Conservation (phyloP, 2,888 invertebrate species). For the Acleris emargana region DNA sequence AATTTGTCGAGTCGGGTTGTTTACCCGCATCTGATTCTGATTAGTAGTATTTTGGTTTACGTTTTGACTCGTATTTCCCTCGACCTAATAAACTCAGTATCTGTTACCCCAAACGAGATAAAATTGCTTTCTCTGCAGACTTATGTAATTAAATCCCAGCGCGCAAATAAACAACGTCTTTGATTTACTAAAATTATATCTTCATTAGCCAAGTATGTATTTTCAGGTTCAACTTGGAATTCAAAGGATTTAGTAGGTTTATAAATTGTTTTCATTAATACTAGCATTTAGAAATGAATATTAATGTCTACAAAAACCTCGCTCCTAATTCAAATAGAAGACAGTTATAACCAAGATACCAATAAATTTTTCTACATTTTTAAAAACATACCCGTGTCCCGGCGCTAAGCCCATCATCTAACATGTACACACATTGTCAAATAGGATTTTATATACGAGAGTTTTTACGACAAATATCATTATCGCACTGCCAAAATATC, state of each 20-base stretch:
- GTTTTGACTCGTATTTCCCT: constrained; percentile 30
- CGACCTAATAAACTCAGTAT: constrained; percentile 33
- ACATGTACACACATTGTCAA: constrained; percentile 22
- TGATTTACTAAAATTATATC: constrained; percentile 35
- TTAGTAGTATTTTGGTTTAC: constrained; percentile 35
- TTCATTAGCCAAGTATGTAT: constrained; percentile 18
- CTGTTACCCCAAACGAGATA: constrained; percentile 37
- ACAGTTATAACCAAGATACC: too few relatives aligned
- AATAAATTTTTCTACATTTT: too few relatives aligned
- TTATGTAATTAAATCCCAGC: constrained; percentile 37
- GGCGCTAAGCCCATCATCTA: constrained; percentile 6
- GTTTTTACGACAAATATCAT: constrained; percentile 70
- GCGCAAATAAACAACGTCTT: constrained; percentile 37
- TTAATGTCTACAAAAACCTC: background rate
- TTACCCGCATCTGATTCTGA: constrained; percentile 36
- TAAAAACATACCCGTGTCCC: too few relatives aligned
- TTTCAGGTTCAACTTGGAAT: constrained; percentile 15
- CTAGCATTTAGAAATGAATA: too few relatives aligned
- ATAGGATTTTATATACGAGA: constrained; percentile 38
- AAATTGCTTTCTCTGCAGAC: constrained; percentile 36
- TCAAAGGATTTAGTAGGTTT: constrained; percentile 1
- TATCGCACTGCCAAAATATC: constrained; percentile 72
- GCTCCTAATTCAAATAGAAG: background rate
- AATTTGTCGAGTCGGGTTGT: constrained; percentile 24
- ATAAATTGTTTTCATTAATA: background rate